A percentile compares a stretch with the other conserved stretches of the same genome.
phyloP scores from a whole-genome alignment of 1,140 invertebrate species.

The honey bee (Apis mellifera) region DNA sequence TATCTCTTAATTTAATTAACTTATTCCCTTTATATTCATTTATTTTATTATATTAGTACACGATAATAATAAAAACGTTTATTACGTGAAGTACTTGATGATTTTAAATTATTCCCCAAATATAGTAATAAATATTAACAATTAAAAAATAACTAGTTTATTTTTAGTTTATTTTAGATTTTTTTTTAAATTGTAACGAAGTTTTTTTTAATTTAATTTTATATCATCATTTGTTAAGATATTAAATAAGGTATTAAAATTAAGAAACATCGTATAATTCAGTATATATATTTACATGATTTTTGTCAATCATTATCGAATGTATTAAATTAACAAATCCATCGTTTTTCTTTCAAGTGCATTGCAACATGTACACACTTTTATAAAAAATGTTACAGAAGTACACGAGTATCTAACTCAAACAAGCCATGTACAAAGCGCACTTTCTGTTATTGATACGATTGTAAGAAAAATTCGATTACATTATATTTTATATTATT shows the following conservation, averaged over 20 bases:
- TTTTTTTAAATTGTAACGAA: background rate
- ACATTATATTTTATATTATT: background rate
- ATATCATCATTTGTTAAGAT: background rate
- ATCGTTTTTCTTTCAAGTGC: conserved; percentile 25
- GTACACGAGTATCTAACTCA: conserved; percentile 31
- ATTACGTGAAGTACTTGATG: background rate
- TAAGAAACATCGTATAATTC: background rate
- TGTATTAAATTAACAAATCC: conserved; percentile 69
- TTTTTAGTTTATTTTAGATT: too few relatives aligned
- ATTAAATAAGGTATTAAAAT: conserved; percentile 7
- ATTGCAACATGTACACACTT: conserved; percentile 26
- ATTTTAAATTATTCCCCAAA: background rate
- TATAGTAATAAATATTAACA: background rate
- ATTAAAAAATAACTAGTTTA: background rate
- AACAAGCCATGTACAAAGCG: conserved; percentile 53
- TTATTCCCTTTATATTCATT: background rate
- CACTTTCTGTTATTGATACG: conserved; percentile 24
- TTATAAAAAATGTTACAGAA: conserved; percentile 57
- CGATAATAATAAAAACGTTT: background rate
- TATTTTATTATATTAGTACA: background rate
- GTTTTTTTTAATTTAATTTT: background rate
- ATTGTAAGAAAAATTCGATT: conserved; percentile 59
- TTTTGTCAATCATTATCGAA: conserved; percentile 59
- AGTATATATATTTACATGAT: conserved; percentile 71
- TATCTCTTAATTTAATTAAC: too few relatives aligned